Percentiles rank a stretch among this genome's conserved stretches.
phyloP scores from a whole-genome alignment of 2,113 vertebrate genomes.

The Pollachius pollachius region DNA sequence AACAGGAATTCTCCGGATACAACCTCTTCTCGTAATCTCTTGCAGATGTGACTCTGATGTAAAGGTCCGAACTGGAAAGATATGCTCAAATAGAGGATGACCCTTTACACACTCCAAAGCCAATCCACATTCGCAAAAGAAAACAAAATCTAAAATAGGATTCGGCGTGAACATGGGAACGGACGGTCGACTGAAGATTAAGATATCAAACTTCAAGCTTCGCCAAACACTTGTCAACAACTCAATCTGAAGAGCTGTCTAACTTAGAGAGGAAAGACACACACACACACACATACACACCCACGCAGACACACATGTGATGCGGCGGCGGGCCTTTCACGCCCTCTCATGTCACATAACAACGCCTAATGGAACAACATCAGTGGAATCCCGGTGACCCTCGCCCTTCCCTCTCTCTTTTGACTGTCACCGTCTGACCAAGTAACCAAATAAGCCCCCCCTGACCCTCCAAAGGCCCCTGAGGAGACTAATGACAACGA shows the following conservation, averaged over 20 bases:
- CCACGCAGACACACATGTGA: conserved; percentile 6
- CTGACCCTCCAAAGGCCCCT: conserved; percentile 54
- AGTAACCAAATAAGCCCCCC: conserved; percentile 63
- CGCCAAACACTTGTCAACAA: conserved; percentile 30
- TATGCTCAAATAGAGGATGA: conserved; percentile 31
- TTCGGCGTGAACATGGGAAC: conserved; percentile 36
- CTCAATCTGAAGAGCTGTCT: conserved; percentile 10
- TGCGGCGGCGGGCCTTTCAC: conserved; percentile 16
- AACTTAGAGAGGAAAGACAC: neutral
- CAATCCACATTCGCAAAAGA: conserved; percentile 19
- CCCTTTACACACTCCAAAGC: conserved; percentile 34
- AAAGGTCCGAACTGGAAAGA: conserved; percentile 40
- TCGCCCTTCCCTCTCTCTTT: conserved; percentile 26
- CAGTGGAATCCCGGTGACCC: conserved; percentile 19
- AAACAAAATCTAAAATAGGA: conserved; percentile 33
- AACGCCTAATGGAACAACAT: conserved; percentile 3
- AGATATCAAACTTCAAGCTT: conserved; percentile 20
- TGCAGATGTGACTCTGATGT: conserved; percentile 40
- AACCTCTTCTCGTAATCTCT: too few relatives aligned
- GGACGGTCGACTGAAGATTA: neutral
- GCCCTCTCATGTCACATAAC: conserved; percentile 31
- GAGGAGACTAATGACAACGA: conserved; percentile 56
- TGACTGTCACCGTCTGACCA: conserved; percentile 47
- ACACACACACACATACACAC: neutral
- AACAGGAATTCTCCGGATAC: too few relatives aligned